These are phyloP conservation scores for Heliconius hewitsoni DNA, from an alignment of 1,140 invertebrate genomes.

Conservation along the genomic window DNA sequence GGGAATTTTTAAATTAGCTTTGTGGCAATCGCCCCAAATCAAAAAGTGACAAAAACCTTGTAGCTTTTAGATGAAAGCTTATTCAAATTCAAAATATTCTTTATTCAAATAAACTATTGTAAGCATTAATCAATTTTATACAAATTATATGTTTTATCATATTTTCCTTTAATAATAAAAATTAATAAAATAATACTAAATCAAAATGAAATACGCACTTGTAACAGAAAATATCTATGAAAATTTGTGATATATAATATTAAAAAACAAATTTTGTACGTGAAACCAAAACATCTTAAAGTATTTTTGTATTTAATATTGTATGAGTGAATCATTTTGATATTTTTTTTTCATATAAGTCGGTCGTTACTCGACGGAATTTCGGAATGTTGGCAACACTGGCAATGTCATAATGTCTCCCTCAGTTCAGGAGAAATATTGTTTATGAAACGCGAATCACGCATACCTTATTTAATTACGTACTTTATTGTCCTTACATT, in stretches of 20 bases:
- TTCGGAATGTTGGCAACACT: conserved; percentile 42
- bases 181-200: no score
- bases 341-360: conserved; percentile 21
- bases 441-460: conserved; percentile 23
- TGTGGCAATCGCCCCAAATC: no score
- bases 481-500: conserved; percentile 12
- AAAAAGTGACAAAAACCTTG: no score
- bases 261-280: not conserved
- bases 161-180: no score
- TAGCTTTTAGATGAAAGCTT: no score
- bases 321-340: not conserved
- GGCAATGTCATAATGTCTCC: conserved; percentile 16
- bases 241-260: not conserved
- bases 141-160: no score
- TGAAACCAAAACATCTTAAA: not conserved
- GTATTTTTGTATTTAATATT: not conserved
- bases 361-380: conserved; percentile 20
- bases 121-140: no score
- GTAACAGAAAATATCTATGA: no score
- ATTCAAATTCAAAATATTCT: no score
- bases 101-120: no score
- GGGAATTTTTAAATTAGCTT: no score
- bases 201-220: no score
- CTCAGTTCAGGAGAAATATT: conserved; percentile 5
- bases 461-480: conserved; percentile 17